Evolutionary conservation across 2,113 vertebrate genomes (phyloP).

Genomic region (zebrafish (Danio rerio)): GRCz12tu NC_133180.1:63698001-63698500

Average conservation of each 20-base stretch:
- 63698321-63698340: not conserved
- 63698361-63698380: not conserved
- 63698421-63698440: slow-evolving; percentile 14
- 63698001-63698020: slow-evolving; percentile 79
- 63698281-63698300: not conserved
- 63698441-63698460: not conserved
- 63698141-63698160: not conserved
- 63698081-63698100: slow-evolving; percentile 53
- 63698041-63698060: slow-evolving; percentile 55
- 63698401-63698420: not conserved
- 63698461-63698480: not conserved
- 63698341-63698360: not conserved
- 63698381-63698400: not conserved
- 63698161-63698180: not conserved
- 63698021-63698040: slow-evolving; percentile 72
- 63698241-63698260: slow-evolving; percentile 4
- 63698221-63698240: not conserved
- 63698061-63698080: slow-evolving; percentile 34
- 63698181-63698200: not conserved
- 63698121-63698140: not conserved
- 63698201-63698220: not conserved
- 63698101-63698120: not conserved
- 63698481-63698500: not conserved
- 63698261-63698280: not conserved
- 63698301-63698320: not conserved